phyloP scores from a whole-genome alignment of 2,113 vertebrate genomes.

The Brachyhypopomus gauderio region DNA sequence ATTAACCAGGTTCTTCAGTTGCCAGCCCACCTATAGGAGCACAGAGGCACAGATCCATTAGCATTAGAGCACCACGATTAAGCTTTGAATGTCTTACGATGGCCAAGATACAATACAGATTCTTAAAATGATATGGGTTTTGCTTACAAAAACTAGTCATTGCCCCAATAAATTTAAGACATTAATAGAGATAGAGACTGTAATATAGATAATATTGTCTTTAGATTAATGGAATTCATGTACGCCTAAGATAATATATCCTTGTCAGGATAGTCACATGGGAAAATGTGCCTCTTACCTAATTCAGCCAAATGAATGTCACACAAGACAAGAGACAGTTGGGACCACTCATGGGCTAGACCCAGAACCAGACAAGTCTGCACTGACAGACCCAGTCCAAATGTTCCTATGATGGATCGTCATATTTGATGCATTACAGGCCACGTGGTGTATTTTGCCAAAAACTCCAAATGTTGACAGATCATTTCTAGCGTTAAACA shows the following conservation, averaged over 20 bases:
- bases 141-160: background rate
- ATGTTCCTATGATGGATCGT: conserved; percentile 10
- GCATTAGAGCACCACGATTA: background rate
- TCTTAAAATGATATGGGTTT: background rate
- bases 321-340: conserved; percentile 14
- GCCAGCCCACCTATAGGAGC: conserved; percentile 78
- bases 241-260: background rate
- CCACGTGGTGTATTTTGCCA: background rate
- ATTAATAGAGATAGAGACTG: too few relatives aligned
- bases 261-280: background rate
- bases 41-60: background rate
- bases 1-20: conserved; percentile 88
- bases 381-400: conserved; percentile 12
- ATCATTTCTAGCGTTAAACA: background rate
- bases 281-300: background rate
- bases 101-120: background rate
- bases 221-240: background rate
- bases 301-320: conserved; percentile 3
- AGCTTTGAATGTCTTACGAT: background rate
- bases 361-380: conserved; percentile 3
- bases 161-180: too few relatives aligned
- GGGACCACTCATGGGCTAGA: background rate
- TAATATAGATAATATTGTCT: background rate
- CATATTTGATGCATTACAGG: background rate
- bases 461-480: background rate